These are phyloP conservation scores for Eonycteris spelaea DNA, from an alignment of 2,113 vertebrate genomes.

Conservation along the genomic window DNA sequence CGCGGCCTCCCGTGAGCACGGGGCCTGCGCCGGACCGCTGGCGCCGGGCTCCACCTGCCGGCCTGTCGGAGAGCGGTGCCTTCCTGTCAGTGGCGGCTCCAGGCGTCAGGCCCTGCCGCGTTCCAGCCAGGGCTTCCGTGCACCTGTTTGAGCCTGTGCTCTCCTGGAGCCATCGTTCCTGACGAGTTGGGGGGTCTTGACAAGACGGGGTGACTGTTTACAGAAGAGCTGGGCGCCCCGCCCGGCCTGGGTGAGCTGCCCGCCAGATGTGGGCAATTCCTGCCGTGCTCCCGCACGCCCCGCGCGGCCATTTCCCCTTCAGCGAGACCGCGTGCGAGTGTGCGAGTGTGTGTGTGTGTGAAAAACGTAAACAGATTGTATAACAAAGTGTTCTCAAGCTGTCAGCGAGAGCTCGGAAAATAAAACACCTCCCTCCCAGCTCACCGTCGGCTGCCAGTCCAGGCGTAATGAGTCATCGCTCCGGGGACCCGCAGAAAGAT, in stretches of 20 bases:
- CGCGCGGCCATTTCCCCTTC: conserved; percentile 79
- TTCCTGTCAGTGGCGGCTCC: too few species aligned
- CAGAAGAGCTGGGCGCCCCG: conserved; percentile 59
- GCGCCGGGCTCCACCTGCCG: too few species aligned
- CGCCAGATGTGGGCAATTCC: conserved; percentile 84
- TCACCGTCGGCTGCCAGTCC: conserved; percentile 87
- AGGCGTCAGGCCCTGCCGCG: not conserved
- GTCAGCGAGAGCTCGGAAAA: conserved; percentile 89
- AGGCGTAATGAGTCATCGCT: conserved; percentile 88
- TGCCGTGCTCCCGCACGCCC: conserved; percentile 75
- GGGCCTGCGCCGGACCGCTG: too few species aligned
- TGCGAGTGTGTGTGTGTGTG: conserved; percentile 43
- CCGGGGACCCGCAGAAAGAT: conserved; percentile 85
- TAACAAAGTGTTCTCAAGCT: conserved; percentile 88
- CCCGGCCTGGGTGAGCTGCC: conserved; percentile 59
- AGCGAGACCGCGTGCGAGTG: conserved; percentile 76
- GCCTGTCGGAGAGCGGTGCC: too few species aligned
- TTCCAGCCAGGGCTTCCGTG: conserved; percentile 43
- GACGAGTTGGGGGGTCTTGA: conserved; percentile 49
- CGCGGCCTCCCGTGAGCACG: not conserved
- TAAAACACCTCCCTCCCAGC: conserved; percentile 87
- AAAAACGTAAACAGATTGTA: conserved; percentile 88
- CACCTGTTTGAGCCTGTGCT: conserved; percentile 78
- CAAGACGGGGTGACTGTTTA: conserved; percentile 68
- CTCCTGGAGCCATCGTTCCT: conserved; percentile 54